Conservation (phyloP, 2,888 invertebrate genomes). For the Lasius platythorax region DNA sequence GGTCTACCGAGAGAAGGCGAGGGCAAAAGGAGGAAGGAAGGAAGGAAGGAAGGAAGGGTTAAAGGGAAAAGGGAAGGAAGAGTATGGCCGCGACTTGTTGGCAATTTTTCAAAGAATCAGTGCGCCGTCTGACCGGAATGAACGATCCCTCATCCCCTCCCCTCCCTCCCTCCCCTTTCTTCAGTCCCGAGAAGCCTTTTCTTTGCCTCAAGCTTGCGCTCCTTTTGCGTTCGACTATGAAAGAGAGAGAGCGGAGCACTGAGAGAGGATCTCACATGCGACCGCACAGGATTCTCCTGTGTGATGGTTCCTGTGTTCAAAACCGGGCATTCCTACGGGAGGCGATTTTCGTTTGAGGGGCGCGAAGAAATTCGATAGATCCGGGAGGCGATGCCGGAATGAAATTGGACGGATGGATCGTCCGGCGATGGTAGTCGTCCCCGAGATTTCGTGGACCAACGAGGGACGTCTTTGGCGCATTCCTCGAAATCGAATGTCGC, state of each 20-base stretch:
- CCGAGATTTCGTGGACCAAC: conserved; percentile 58
- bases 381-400: conserved; percentile 42
- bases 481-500: conserved; percentile 63
- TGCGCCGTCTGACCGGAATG: conserved; percentile 81
- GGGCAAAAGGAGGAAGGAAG: conserved; percentile 36
- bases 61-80: conserved; percentile 46
- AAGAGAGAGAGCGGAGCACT: conserved; percentile 1
- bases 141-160: conserved; percentile 56
- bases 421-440: conserved; percentile 53
- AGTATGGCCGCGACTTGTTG: conserved; percentile 74
- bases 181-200: conserved; percentile 37
- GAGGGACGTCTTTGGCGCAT: conserved; percentile 48
- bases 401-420: conserved; percentile 70
- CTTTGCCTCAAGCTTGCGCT: conserved; percentile 51
- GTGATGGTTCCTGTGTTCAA: conserved; percentile 42
- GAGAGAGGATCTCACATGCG: conserved; percentile 57
- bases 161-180: conserved; percentile 3
- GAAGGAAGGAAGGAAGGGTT: conserved; percentile 56
- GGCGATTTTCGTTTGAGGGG: conserved; percentile 62
- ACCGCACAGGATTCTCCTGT: conserved; percentile 58
- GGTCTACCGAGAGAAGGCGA: not conserved
- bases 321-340: conserved; percentile 46
- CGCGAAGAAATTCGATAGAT: conserved; percentile 73
- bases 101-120: conserved; percentile 84
- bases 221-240: conserved; percentile 45